phyloP scores from a whole-genome alignment of 1,140 invertebrate species.

The Drosophila tropicalis region DNA sequence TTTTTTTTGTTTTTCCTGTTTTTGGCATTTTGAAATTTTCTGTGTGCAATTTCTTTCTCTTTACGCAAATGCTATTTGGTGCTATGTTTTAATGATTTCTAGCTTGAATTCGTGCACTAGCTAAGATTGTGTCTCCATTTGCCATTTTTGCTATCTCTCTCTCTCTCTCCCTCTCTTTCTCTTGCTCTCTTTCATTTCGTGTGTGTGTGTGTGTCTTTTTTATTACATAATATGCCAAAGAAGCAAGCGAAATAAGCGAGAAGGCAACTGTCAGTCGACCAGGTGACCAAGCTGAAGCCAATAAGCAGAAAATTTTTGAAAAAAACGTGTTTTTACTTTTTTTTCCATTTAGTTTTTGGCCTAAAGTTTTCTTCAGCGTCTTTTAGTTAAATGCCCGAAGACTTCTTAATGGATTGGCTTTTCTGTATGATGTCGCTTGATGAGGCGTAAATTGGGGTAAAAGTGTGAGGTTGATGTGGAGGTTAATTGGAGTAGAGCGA shows the following conservation, averaged over 20 bases:
- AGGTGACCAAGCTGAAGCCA: slow-evolving; percentile 64
- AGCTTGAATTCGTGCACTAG: slow-evolving; percentile 26
- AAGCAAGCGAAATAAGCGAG: slow-evolving; percentile 47
- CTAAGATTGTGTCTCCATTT: slow-evolving; percentile 26
- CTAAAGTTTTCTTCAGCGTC: slow-evolving; percentile 13
- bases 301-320: slow-evolving; percentile 69
- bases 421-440: slow-evolving; percentile 38
- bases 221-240: slow-evolving; percentile 74
- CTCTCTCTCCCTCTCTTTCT: background rate
- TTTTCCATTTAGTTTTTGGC: slow-evolving; percentile 12
- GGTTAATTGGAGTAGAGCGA: slow-evolving; percentile 48
- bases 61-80: slow-evolving; percentile 71
- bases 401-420: slow-evolving; percentile 70
- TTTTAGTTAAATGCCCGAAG: slow-evolving; percentile 22
- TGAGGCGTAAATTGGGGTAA: slow-evolving; percentile 48
- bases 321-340: slow-evolving; percentile 68
- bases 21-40: slow-evolving; percentile 61
- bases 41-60: slow-evolving; percentile 63
- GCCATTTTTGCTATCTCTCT: slow-evolving; percentile 26
- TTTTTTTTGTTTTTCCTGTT: slow-evolving; percentile 29
- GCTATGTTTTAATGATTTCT: slow-evolving; percentile 78
- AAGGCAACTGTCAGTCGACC: slow-evolving; percentile 23
- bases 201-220: slow-evolving; percentile 23
- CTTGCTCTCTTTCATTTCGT: background rate
- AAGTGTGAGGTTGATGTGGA: slow-evolving; percentile 34